Percentiles rank a stretch among this genome's conserved stretches.
Evolutionary conservation across 2,113 vertebrate species (phyloP).

Genomic region (Noctilio leporinus): DNA sequence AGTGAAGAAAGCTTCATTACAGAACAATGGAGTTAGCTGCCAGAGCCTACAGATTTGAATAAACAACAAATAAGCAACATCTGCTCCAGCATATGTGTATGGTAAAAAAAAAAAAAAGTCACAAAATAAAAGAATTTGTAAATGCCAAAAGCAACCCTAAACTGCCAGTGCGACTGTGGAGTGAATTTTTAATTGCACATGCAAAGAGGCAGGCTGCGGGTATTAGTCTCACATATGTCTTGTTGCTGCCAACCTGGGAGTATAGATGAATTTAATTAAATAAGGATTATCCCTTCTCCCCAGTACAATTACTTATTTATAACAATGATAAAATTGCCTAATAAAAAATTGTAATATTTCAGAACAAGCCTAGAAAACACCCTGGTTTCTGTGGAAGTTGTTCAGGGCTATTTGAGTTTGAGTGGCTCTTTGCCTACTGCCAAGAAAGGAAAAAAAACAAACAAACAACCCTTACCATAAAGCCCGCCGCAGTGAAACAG

Average conservation of each 20-base stretch:
- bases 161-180: slow-evolving; percentile 87
- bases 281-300: slow-evolving; percentile 89
- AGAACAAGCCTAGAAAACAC: slow-evolving; percentile 76
- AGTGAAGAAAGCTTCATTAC: slow-evolving; percentile 86
- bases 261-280: slow-evolving; percentile 92
- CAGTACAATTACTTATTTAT: slow-evolving; percentile 91
- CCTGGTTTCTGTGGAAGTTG: slow-evolving; percentile 73
- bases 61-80: slow-evolving; percentile 91
- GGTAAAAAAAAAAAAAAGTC: slow-evolving; percentile 82
- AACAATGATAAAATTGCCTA: slow-evolving; percentile 88
- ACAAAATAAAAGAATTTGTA: slow-evolving; percentile 91
- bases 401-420: slow-evolving; percentile 74
- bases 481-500: slow-evolving; percentile 78
- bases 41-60: slow-evolving; percentile 88
- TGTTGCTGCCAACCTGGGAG: slow-evolving; percentile 88
- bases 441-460: slow-evolving; percentile 56
- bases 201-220: slow-evolving; percentile 86
- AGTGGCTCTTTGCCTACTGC: slow-evolving; percentile 72
- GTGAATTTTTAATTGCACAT: slow-evolving; percentile 90
- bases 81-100: slow-evolving; percentile 90
- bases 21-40: slow-evolving; percentile 87
- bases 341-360: slow-evolving; percentile 83
- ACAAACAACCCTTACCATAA: slow-evolving; percentile 72
- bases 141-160: slow-evolving; percentile 91
- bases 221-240: slow-evolving; percentile 90